Evolutionary conservation across 2,888 invertebrate species (phyloP), one percentile per base, ranked within the genome.

Genomic region (Amiota mariae): DNA sequence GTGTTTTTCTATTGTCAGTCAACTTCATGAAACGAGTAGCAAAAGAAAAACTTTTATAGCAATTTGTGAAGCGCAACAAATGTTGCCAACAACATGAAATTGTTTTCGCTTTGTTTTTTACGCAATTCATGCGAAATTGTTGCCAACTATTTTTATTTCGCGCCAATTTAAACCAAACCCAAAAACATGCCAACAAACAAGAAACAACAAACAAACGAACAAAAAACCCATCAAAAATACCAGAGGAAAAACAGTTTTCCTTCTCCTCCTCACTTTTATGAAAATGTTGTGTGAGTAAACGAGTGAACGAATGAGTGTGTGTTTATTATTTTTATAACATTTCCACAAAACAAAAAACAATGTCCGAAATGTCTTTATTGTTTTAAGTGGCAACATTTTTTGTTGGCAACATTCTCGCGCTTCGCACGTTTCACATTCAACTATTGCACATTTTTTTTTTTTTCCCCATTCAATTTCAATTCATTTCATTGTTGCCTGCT

Each of bases 331-430:
- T 54, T n/a, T n/a, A 54, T 12, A 54, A 54, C 59, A 59, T 20
- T n/a, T 11, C 9, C 20, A 15, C 59, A 15, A 15, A 13, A 59
- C 59, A 59, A 13, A 46, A 63, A 63, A 47, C 49, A 18, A 68
- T 68, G 67, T 54, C 8, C 8, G 54, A 68, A 54, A 68, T 68
- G 54, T 67, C 67, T 67, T 51, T 51, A 67, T 67, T 68, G 51
- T 68, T 68, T 36, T 68, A 68, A 68, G 67, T 68, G 67, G 67
- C 67, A 68, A 68, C 49, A 66, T 54, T 64, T 64, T 64, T 64
- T 24, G 9, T 20, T 18, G 10, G 18, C 10, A 8, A 10, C 11
- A 20, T 18, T 11, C 59, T 2, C 13, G 15, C 3, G 15, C 9
- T 57, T 10, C 57, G 20, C 57, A 15, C 57, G 13, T 15, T 36